Conservation (phyloP, 2,888 invertebrate species). For the Pristionchus maxplancki region DNA sequence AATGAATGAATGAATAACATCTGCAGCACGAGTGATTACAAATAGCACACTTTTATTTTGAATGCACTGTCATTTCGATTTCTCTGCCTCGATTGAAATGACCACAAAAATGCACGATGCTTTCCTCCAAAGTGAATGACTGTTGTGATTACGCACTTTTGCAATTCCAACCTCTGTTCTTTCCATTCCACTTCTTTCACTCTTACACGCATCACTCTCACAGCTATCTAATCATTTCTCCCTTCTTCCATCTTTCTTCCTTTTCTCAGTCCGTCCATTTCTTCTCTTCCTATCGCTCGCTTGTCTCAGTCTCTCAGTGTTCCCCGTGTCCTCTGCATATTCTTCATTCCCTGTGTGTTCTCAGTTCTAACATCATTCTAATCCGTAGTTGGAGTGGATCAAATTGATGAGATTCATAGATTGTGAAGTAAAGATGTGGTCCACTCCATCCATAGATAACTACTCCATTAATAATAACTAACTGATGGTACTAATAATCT, state of each 20-base stretch:
- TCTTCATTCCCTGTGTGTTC: conserved; percentile 53
- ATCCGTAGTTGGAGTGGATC: conserved; percentile 27
- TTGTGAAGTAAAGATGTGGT: background rate
- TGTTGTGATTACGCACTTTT: background rate
- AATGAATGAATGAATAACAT: background rate
- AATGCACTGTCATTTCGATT: background rate
- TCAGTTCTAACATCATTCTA: conserved; percentile 27
- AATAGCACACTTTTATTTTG: background rate
- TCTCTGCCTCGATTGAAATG: background rate
- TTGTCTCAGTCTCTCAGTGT: background rate
- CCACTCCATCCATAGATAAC: background rate
- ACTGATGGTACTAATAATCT: background rate
- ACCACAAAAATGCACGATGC: conserved; percentile 2
- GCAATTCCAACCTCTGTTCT: conserved; percentile 3
- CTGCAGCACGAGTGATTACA: background rate
- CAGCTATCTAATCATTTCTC: background rate
- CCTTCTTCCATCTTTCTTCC: background rate
- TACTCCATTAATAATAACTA: background rate
- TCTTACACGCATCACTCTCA: background rate
- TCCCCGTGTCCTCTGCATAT: background rate
- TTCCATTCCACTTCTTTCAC: conserved; percentile 16
- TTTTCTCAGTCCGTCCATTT: background rate
- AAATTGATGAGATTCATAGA: background rate
- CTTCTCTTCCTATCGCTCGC: background rate
- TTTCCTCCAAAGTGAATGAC: background rate